A percentile compares a stretch with the other conserved stretches of the same genome.
These are phyloP conservation scores for Malurus melanocephalus DNA, from an alignment of 2,113 vertebrate species.

Conservation along the genomic window DNA sequence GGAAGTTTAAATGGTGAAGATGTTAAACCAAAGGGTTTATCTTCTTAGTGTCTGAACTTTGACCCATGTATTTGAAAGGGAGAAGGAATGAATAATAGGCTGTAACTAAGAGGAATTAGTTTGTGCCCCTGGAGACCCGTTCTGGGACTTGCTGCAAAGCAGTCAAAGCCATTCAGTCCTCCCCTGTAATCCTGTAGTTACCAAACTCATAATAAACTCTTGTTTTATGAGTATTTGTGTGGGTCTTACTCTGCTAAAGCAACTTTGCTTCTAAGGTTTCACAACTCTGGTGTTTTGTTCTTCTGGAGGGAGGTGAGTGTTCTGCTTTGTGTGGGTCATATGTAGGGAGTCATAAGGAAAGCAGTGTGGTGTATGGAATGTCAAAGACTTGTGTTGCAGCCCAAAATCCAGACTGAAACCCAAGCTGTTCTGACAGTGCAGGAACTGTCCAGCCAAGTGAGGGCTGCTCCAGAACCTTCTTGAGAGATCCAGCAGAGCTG, in stretches of 20 bases:
- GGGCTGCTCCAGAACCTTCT: not conserved
- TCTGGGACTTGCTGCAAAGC: not conserved
- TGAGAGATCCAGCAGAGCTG: not conserved
- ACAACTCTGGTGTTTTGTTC: not conserved
- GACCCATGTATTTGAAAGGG: constrained; percentile 41
- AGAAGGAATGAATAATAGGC: constrained; percentile 36
- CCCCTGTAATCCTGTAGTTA: not conserved
- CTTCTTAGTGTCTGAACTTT: constrained; percentile 68
- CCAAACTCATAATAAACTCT: not conserved
- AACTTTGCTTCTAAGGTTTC: not conserved
- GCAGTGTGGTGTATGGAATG: not conserved
- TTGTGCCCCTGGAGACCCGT: not conserved
- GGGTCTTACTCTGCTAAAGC: not conserved
- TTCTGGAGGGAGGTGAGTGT: not conserved
- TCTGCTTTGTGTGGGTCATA: not conserved
- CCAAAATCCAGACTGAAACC: constrained; percentile 1
- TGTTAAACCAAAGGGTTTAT: constrained; percentile 66
- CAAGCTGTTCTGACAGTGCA: not conserved
- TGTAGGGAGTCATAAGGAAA: not conserved
- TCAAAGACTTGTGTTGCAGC: not conserved
- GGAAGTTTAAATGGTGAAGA: constrained; percentile 71
- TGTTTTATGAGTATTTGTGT: not conserved
- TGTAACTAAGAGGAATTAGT: constrained; percentile 38
- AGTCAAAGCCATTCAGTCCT: not conserved
- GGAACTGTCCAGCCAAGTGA: not conserved